These are phyloP conservation scores for Bruchidius siliquastri DNA, from an alignment of 2,888 invertebrate species.

Conservation along the genomic window DNA sequence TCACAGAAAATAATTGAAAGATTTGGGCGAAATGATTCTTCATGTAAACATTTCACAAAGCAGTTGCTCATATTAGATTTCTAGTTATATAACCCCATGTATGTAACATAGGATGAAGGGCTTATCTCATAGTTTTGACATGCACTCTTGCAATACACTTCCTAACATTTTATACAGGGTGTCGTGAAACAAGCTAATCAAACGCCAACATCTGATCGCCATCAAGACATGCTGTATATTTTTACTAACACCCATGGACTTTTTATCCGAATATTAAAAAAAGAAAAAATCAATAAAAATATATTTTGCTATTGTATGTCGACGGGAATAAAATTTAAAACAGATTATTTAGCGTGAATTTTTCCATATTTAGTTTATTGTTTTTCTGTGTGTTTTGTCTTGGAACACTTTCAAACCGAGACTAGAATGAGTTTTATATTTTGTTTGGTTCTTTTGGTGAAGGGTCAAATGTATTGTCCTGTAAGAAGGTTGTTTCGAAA, in stretches of 20 bases:
- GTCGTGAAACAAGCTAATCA: not conserved
- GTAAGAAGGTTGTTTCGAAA: not conserved
- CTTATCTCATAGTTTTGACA: not conserved
- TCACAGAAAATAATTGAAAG: too few relatives aligned
- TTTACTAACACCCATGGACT: not conserved
- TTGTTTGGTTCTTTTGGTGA: not conserved
- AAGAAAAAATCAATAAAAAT: conserved; percentile 11
- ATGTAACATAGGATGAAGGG: not conserved
- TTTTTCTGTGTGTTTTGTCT: conserved; percentile 6
- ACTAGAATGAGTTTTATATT: not conserved
- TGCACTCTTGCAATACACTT: not conserved
- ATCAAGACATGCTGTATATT: not conserved
- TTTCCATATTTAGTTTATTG: not conserved
- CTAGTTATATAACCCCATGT: too few relatives aligned
- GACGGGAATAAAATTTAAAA: conserved; percentile 20
- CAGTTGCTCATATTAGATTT: too few relatives aligned
- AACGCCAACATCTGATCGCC: not conserved
- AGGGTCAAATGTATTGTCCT: not conserved
- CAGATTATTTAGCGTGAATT: conserved; percentile 10
- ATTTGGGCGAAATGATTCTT: too few relatives aligned
- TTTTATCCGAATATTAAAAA: not conserved
- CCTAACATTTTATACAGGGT: not conserved
- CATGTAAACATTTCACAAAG: too few relatives aligned
- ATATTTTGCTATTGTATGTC: conserved; percentile 28
- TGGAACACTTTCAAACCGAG: conserved; percentile 3